These are phyloP conservation scores for Polypterus senegalus DNA, from an alignment of 2,113 vertebrate genomes.

Conservation along the genomic window DNA sequence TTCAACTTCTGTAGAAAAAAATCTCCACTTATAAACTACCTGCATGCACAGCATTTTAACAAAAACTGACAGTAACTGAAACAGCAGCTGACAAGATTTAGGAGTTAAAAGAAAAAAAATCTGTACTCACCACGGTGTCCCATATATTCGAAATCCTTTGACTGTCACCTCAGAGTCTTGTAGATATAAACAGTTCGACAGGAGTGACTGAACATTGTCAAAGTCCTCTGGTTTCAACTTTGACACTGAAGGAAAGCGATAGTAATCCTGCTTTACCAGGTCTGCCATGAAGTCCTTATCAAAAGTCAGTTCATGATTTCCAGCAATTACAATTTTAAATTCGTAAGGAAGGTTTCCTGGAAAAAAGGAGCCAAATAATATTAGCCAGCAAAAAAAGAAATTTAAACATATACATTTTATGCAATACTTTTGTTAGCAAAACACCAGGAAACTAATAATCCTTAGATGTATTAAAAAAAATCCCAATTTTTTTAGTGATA, in stretches of 20 bases:
- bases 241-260: constrained; percentile 96
- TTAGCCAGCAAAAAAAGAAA: constrained; percentile 37
- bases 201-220: constrained; percentile 94
- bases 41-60: constrained; percentile 14
- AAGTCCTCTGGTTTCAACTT: constrained; percentile 99
- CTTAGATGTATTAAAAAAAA: too few relatives aligned
- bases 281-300: constrained; percentile 99
- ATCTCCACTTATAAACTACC: too few relatives aligned
- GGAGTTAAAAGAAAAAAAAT: neutral
- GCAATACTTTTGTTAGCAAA: too few relatives aligned
- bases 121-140: constrained; percentile 83
- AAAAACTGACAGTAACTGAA: constrained; percentile 27
- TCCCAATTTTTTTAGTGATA: too few relatives aligned
- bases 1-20: too few relatives aligned
- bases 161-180: constrained; percentile 95
- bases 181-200: constrained; percentile 98
- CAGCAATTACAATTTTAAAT: constrained; percentile 97
- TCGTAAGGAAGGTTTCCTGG: constrained; percentile 90
- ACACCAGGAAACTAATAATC: too few relatives aligned
- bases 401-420: too few relatives aligned
- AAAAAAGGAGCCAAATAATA: constrained; percentile 39
- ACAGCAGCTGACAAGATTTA: constrained; percentile 37
- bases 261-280: constrained; percentile 99
- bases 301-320: constrained; percentile 98
- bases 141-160: constrained; percentile 97